Evolutionary conservation across 1,140 invertebrate species (phyloP).

Genomic region (Centruroides vittatus): DNA sequence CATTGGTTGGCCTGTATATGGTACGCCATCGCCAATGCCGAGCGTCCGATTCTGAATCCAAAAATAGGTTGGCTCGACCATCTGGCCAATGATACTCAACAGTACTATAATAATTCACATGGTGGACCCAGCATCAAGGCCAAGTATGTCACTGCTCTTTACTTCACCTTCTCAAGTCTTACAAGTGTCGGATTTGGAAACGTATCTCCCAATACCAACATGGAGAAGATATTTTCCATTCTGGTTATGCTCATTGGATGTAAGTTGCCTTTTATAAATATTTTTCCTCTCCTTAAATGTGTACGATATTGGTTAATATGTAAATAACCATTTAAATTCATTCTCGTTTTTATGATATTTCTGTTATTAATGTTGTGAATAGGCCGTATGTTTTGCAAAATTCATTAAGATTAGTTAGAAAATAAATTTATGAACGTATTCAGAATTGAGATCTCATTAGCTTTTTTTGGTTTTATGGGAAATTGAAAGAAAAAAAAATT

Average conservation of each 20-base stretch:
- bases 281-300: no score
- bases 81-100: slow-evolving; percentile 73
- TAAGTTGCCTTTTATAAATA: slow-evolving; percentile 40
- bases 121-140: slow-evolving; percentile 60
- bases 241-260: slow-evolving; percentile 89
- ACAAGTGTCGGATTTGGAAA: slow-evolving; percentile 98
- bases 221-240: slow-evolving; percentile 89
- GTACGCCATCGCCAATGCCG: slow-evolving; percentile 95
- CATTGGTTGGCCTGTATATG: slow-evolving; percentile 99
- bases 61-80: slow-evolving; percentile 86
- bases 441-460: no score
- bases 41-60: slow-evolving; percentile 52
- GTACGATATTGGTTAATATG: no score
- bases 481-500: no score
- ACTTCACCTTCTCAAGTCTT: slow-evolving; percentile 95
- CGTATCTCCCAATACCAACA: slow-evolving; percentile 89
- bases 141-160: slow-evolving; percentile 59
- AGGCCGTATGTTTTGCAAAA: no score
- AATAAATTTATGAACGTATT: no score
- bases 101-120: slow-evolving; percentile 62
- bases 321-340: no score
- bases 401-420: no score
- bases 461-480: no score
- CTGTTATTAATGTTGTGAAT: no score
- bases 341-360: no score